phyloP scores from a whole-genome alignment of 2,888 invertebrate species.

The Drosophila merina region DNA sequence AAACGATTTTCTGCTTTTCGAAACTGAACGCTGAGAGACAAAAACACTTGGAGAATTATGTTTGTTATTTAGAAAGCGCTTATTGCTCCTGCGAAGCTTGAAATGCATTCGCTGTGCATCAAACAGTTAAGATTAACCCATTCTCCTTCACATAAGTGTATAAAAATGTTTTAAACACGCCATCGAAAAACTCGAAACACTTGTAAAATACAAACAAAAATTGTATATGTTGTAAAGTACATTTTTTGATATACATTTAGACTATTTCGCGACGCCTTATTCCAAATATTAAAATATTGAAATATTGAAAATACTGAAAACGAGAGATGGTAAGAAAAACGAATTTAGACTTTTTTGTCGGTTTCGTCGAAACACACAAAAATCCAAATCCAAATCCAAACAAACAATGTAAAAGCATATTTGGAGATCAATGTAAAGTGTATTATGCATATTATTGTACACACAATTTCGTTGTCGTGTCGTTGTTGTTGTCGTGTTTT shows the following conservation, averaged over 20 bases:
- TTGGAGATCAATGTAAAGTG: slow-evolving; percentile 46
- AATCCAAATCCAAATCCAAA: slow-evolving; percentile 12
- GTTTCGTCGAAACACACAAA: slow-evolving; percentile 54
- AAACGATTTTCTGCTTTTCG: slow-evolving; percentile 23
- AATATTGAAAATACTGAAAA: slow-evolving; percentile 39
- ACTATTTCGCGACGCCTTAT: slow-evolving; percentile 71
- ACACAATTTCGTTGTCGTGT: slow-evolving; percentile 52
- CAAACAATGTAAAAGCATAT: slow-evolving; percentile 29
- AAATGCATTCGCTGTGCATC: slow-evolving; percentile 56
- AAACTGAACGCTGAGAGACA: slow-evolving; percentile 15
- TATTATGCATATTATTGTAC: slow-evolving; percentile 51
- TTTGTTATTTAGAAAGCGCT: slow-evolving; percentile 35
- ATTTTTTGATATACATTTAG: slow-evolving; percentile 69
- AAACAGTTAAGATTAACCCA: slow-evolving; percentile 19
- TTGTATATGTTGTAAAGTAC: slow-evolving; percentile 65
- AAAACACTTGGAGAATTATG: slow-evolving; percentile 10
- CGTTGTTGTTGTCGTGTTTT: slow-evolving; percentile 53
- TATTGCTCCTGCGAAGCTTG: slow-evolving; percentile 51
- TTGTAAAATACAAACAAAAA: slow-evolving; percentile 67
- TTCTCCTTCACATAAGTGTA: slow-evolving; percentile 47
- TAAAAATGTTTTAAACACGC: slow-evolving; percentile 52
- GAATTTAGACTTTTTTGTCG: slow-evolving; percentile 64
- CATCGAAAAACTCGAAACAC: slow-evolving; percentile 33
- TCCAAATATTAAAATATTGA: slow-evolving; percentile 45
- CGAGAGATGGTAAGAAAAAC: slow-evolving; percentile 42